Conservation (phyloP, 92 coral and sea anemone genomes). For the Palythoa heliodiscus region DNA sequence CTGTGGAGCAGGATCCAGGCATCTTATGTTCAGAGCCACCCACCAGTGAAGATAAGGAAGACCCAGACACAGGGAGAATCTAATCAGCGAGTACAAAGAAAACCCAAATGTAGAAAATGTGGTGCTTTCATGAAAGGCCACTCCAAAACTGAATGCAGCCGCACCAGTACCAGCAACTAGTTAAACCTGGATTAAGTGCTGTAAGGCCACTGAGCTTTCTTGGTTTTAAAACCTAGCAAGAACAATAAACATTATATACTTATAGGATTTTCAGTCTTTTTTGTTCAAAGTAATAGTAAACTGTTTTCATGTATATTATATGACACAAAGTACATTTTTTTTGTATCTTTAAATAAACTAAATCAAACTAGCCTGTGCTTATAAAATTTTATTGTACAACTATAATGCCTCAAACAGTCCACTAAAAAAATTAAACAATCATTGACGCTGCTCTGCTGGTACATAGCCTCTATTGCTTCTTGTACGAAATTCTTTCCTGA, state of each 20-base stretch:
- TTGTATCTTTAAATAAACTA: no score
- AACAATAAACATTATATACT: no score
- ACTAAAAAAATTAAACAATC: neutral
- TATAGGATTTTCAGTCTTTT: no score
- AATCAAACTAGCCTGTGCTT: no score
- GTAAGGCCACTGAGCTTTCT: no score
- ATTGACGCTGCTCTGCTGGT: neutral
- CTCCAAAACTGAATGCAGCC: neutral
- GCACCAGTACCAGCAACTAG: neutral
- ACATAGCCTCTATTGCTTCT: neutral
- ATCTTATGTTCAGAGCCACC: neutral
- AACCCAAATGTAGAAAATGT: neutral
- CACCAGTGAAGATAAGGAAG: neutral
- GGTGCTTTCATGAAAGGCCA: slow-evolving; percentile 1
- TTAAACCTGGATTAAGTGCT: no score
- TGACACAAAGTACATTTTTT: no score
- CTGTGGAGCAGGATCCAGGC: neutral
- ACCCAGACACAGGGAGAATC: neutral
- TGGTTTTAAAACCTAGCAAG: neutral
- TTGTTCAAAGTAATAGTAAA: no score
- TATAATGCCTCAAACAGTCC: no score
- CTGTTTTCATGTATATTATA: no score
- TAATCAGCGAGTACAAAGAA: neutral
- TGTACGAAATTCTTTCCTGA: neutral
- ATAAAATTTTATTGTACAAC: no score